A percentile compares a stretch with the other conserved stretches of the same genome.
Evolutionary conservation across 2,113 vertebrate species (phyloP).

Genomic region (Orthonyx spaldingii): DNA sequence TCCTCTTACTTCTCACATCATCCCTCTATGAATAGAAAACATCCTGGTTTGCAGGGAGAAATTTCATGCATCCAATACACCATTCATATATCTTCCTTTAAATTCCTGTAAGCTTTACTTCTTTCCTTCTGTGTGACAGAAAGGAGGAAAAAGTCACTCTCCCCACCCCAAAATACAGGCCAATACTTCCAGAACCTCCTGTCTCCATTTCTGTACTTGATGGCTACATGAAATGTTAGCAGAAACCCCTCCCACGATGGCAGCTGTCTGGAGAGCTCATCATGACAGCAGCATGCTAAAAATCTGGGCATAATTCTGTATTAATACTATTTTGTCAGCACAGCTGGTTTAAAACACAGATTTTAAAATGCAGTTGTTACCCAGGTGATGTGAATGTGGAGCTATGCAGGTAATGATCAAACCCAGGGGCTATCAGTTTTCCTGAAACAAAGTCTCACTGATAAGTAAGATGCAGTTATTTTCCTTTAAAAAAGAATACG

Average conservation of each 20-base stretch:
- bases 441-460: not conserved
- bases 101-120: not conserved
- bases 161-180: rapidly evolving
- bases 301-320: not conserved
- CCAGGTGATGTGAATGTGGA: not conserved
- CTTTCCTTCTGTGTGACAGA: not conserved
- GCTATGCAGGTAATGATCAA: not conserved
- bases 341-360: not conserved
- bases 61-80: not conserved
- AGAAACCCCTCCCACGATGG: not conserved
- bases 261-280: not conserved
- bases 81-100: not conserved
- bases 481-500: not conserved
- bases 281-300: not conserved
- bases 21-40: not conserved
- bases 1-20: not conserved
- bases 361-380: not conserved
- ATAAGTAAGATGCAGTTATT: not conserved
- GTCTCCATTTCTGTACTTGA: not conserved
- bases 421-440: not conserved
- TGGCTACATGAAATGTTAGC: not conserved
- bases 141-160: not conserved
- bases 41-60: not conserved
- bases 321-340: not conserved
- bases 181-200: not conserved